Percentiles rank a stretch among this genome's conserved stretches.
Conservation (phyloP, 1,140 invertebrate genomes). For the Eueides isabella region DNA sequence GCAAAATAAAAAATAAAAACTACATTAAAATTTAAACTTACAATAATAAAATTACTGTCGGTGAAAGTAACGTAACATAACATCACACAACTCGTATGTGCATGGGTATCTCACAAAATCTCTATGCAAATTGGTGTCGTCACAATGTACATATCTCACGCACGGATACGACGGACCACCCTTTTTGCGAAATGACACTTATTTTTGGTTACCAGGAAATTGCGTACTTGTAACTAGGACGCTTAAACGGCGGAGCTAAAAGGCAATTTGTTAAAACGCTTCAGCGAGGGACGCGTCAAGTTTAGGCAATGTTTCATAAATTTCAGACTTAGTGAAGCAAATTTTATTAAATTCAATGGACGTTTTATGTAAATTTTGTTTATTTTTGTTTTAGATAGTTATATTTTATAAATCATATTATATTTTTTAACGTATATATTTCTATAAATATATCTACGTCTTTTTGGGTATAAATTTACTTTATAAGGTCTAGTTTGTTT, state of each 20-base stretch:
- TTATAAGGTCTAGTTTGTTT: slow-evolving; percentile 1
- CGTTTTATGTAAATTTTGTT: slow-evolving; percentile 19
- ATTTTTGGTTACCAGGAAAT: slow-evolving; percentile 73
- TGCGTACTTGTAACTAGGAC: slow-evolving; percentile 61
- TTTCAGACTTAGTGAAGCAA: slow-evolving; percentile 31
- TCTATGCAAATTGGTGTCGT: slow-evolving; percentile 35
- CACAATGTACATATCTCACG: slow-evolving; percentile 62
- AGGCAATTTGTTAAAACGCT: slow-evolving; percentile 52
- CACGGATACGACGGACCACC: slow-evolving; percentile 50
- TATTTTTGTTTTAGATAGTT: neutral
- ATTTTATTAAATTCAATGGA: slow-evolving; percentile 31
- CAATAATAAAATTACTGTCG: neutral
- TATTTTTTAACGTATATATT: neutral
- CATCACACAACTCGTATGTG: neutral
- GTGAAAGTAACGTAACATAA: neutral
- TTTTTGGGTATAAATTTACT: neutral
- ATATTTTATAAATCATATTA: neutral
- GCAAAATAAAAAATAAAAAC: neutral
- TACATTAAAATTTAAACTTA: neutral
- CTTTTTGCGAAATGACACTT: slow-evolving; percentile 70
- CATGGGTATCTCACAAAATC: slow-evolving; percentile 6
- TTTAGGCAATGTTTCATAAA: slow-evolving; percentile 36
- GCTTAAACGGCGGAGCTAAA: slow-evolving; percentile 46
- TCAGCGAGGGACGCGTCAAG: slow-evolving; percentile 37
- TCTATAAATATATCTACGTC: neutral